phyloP scores from a whole-genome alignment of 2,888 invertebrate genomes.

The Smittia sp. region DNA sequence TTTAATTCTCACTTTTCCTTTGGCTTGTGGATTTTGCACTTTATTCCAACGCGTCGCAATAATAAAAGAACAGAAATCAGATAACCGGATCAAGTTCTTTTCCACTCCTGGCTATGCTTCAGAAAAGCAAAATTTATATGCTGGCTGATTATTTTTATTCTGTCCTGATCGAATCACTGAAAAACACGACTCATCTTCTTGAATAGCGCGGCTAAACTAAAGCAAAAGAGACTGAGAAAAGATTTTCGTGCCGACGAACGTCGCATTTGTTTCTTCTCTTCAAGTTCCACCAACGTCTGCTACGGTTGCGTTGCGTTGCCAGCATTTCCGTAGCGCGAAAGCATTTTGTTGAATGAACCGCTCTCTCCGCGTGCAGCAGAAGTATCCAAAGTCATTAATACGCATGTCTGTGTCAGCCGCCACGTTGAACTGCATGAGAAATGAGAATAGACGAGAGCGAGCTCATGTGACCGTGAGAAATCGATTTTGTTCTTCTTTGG shows the following conservation, averaged over 20 bases:
- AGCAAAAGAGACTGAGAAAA: not conserved
- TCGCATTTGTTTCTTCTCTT: not conserved
- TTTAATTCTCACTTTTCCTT: not conserved
- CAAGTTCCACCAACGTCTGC: not conserved
- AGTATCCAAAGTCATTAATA: not conserved
- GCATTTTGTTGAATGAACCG: no score
- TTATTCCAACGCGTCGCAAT: slow-evolving; percentile 1
- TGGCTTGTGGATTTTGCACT: not conserved
- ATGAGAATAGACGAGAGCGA: not conserved
- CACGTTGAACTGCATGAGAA: not conserved
- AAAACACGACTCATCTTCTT: slow-evolving; percentile 33
- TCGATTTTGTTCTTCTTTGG: slow-evolving; percentile 4
- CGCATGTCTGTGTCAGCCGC: not conserved
- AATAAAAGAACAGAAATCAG: slow-evolving; percentile 1
- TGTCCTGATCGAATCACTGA: not conserved
- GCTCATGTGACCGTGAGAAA: slow-evolving; percentile 21
- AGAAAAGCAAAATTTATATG: slow-evolving; percentile 3
- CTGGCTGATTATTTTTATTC: not conserved
- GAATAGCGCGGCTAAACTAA: slow-evolving; percentile 23
- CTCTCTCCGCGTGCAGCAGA: not conserved
- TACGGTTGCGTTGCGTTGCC: not conserved
- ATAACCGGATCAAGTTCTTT: slow-evolving; percentile 27
- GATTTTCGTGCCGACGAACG: slow-evolving; percentile 7
- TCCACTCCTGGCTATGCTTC: slow-evolving; percentile 10
- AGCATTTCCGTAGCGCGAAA: not conserved